These are phyloP conservation scores for Drosophila pegasa DNA, from an alignment of 2,888 invertebrate genomes.

Conservation along the genomic window DNA sequence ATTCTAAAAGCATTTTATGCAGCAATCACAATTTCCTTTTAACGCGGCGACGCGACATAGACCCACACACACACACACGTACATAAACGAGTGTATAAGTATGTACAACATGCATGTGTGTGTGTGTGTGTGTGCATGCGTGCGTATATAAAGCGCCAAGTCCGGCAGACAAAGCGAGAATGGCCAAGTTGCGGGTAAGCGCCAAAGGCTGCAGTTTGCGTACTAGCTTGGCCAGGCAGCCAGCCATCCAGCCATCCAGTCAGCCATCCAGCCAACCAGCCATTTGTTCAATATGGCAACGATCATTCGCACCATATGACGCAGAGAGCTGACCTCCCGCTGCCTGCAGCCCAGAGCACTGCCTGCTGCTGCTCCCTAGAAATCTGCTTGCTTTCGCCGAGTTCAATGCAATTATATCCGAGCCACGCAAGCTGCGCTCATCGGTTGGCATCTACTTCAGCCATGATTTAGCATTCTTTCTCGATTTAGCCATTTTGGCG, in stretches of 20 bases:
- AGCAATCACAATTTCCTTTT: slow-evolving; percentile 79
- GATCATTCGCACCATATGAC: slow-evolving; percentile 77
- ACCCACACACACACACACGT: slow-evolving; percentile 10
- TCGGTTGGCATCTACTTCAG: slow-evolving; percentile 57
- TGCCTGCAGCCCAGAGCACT: slow-evolving; percentile 14
- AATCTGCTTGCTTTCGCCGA: slow-evolving; percentile 31
- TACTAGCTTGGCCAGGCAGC: slow-evolving; percentile 13
- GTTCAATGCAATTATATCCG: slow-evolving; percentile 79
- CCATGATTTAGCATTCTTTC: slow-evolving; percentile 82
- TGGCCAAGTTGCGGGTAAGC: slow-evolving; percentile 24
- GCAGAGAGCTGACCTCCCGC: slow-evolving; percentile 41
- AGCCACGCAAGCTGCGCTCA: slow-evolving; percentile 39
- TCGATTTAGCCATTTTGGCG: slow-evolving; percentile 63
- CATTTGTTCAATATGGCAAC: slow-evolving; percentile 76
- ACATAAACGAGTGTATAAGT: slow-evolving; percentile 1
- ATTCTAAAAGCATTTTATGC: slow-evolving; percentile 80
- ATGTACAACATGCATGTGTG: slow-evolving; percentile 7
- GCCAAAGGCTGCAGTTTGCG: slow-evolving; percentile 40
- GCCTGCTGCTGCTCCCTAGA: slow-evolving; percentile 5
- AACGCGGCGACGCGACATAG: slow-evolving; percentile 59
- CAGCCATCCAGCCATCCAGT: background rate
- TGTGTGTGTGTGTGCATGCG: background rate
- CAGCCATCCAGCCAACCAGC: slow-evolving; percentile 17
- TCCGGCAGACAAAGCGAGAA: slow-evolving; percentile 21
- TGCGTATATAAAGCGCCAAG: slow-evolving; percentile 20